Conservation (phyloP, 2,888 invertebrate genomes). For the Nemoura dubitans region DNA sequence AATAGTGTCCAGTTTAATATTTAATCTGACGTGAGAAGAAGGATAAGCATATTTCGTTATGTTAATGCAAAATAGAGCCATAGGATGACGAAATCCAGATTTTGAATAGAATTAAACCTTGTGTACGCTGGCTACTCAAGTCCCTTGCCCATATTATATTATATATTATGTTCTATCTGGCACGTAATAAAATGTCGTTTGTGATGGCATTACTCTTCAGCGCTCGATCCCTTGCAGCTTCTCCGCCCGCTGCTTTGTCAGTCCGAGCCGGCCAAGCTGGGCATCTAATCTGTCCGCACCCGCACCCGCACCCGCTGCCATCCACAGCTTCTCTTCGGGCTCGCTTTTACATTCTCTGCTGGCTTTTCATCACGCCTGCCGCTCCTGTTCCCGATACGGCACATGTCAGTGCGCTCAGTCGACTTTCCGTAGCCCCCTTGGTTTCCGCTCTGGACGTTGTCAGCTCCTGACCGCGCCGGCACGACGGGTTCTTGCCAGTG, state of each 20-base stretch:
- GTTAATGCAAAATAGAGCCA: conserved; percentile 9
- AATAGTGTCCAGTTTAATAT: conserved; percentile 12
- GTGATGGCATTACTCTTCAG: not conserved
- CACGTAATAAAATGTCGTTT: not conserved
- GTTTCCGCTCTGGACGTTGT: not conserved
- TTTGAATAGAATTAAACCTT: not conserved
- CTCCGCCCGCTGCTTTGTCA: not conserved
- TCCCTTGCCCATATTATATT: too few relatives aligned
- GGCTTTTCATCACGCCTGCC: not conserved
- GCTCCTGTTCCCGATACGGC: not conserved
- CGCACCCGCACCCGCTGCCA: not conserved
- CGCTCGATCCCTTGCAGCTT: not conserved
- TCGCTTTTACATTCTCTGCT: not conserved
- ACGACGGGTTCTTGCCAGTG: too few relatives aligned
- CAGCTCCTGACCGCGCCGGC: too few relatives aligned
- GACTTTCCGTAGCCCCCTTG: not conserved
- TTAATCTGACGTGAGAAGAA: conserved; percentile 1
- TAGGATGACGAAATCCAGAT: not conserved
- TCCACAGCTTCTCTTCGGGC: too few relatives aligned
- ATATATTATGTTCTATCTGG: not conserved
- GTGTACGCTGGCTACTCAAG: not conserved
- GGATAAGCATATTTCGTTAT: conserved; percentile 1
- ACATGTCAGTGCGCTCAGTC: not conserved
- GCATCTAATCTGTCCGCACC: not conserved
- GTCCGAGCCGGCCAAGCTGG: not conserved